A percentile compares a stretch with the other conserved stretches of the same genome.
Conservation (phyloP, 2,888 invertebrate genomes). For the Tethea ocularis region DNA sequence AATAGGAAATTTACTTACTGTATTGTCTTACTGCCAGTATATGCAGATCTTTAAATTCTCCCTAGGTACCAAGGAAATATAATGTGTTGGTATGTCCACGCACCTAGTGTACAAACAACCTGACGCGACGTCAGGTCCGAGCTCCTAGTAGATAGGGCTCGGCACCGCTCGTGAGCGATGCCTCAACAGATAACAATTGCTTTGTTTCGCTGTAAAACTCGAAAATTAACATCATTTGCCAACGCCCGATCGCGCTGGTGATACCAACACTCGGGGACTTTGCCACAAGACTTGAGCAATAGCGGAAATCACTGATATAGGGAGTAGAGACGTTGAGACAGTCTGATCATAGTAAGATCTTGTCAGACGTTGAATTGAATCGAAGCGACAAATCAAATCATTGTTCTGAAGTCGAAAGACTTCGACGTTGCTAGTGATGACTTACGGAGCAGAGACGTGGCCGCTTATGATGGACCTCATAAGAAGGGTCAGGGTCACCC, state of each 20-base stretch:
- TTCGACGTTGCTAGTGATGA: too few relatives aligned
- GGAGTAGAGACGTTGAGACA: neutral
- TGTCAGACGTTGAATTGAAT: too few relatives aligned
- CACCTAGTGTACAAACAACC: conserved; percentile 32
- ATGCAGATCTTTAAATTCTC: too few relatives aligned
- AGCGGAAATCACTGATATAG: conserved; percentile 19
- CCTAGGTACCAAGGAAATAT: too few relatives aligned
- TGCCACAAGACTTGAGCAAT: conserved; percentile 20
- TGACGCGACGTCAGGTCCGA: conserved; percentile 47
- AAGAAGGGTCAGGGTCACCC: too few relatives aligned
- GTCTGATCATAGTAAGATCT: neutral
- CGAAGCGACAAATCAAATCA: too few relatives aligned
- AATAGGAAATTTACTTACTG: too few relatives aligned
- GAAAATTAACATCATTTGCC: conserved; percentile 83
- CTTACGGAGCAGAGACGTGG: too few relatives aligned
- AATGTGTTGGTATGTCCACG: neutral
- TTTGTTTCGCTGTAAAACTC: conserved; percentile 81
- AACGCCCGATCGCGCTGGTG: conserved; percentile 71
- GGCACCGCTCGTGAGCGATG: conserved; percentile 76
- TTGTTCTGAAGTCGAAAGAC: too few relatives aligned
- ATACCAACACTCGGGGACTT: conserved; percentile 56
- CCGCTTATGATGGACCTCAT: too few relatives aligned
- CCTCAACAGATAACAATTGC: conserved; percentile 71
- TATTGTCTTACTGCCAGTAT: too few relatives aligned
- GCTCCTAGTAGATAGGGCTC: conserved; percentile 56